Evolutionary conservation across 2,797 vertebrate genomes (phyloP).

Genomic region (Podarcis siculus): DNA sequence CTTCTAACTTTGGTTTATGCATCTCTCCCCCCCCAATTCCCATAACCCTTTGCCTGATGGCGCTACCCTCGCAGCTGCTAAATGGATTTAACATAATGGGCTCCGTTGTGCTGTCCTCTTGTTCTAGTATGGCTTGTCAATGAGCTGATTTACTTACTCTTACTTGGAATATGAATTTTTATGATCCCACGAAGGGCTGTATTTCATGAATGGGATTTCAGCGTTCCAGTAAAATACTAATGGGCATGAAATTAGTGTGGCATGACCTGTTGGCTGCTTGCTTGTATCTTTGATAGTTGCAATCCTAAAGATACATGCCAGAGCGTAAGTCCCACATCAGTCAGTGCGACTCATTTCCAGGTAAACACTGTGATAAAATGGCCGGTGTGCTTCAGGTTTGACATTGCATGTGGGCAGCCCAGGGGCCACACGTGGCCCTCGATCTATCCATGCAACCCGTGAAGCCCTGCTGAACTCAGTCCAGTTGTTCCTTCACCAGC

Average conservation of each 20-base stretch:
- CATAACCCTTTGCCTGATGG: background rate
- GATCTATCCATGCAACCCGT: background rate
- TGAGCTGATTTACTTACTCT: constrained; percentile 20
- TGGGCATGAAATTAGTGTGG: background rate
- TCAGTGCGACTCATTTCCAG: background rate
- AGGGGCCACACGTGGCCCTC: too few relatives aligned
- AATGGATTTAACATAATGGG: background rate
- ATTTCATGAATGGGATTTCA: constrained; percentile 21
- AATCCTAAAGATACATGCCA: background rate
- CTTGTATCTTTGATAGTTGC: background rate
- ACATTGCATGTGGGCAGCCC: background rate
- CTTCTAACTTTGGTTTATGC: background rate
- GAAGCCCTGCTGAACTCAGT: too few relatives aligned
- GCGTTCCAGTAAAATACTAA: constrained; percentile 4
- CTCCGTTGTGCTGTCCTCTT: background rate
- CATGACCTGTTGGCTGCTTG: background rate
- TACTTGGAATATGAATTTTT: constrained; percentile 20
- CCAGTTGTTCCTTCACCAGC: background rate
- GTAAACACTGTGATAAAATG: background rate
- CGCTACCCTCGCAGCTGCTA: background rate
- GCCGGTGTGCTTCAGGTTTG: background rate
- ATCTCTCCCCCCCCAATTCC: background rate
- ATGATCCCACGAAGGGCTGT: constrained; percentile 18
- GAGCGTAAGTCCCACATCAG: background rate
- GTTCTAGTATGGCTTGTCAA: background rate